These are phyloP conservation scores for Pachyseris speciosa DNA, from an alignment of 64 coral and sea anemone genomes.

Conservation along the genomic window DNA sequence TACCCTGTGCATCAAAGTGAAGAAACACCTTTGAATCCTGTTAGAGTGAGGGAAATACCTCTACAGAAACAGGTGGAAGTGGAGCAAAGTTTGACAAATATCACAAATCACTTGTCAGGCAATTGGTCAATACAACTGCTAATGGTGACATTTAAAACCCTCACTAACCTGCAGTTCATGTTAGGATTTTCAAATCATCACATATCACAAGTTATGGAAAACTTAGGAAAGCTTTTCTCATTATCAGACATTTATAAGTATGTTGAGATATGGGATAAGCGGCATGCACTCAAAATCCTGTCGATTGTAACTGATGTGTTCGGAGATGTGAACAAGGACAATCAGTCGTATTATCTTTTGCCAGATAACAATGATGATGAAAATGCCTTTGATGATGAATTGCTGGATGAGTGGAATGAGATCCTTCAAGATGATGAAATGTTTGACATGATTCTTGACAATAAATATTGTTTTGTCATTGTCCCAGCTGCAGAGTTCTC, in stretches of 20 bases:
- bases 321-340: too few relatives aligned
- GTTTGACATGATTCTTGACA: too few relatives aligned
- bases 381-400: too few relatives aligned
- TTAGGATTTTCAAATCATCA: neutral
- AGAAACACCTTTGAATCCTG: neutral
- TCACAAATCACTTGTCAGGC: neutral
- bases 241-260: neutral
- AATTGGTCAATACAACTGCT: neutral
- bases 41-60: conserved; percentile 17
- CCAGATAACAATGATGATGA: too few relatives aligned
- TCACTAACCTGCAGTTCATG: neutral
- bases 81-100: neutral
- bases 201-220: neutral
- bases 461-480: too few relatives aligned
- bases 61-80: too few relatives aligned
- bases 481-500: too few relatives aligned
- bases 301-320: too few relatives aligned
- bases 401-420: too few relatives aligned
- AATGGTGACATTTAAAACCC: neutral
- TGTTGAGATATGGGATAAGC: neutral
- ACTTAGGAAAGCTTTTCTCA: neutral
- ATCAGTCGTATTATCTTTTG: too few relatives aligned
- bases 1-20: neutral
- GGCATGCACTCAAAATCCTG: too few relatives aligned
- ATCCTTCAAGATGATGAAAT: too few relatives aligned